Evolutionary conservation across 2,113 vertebrate species (phyloP), one percentile per base, ranked within the genome.

Genomic region (Lipophrys pholis): DNA sequence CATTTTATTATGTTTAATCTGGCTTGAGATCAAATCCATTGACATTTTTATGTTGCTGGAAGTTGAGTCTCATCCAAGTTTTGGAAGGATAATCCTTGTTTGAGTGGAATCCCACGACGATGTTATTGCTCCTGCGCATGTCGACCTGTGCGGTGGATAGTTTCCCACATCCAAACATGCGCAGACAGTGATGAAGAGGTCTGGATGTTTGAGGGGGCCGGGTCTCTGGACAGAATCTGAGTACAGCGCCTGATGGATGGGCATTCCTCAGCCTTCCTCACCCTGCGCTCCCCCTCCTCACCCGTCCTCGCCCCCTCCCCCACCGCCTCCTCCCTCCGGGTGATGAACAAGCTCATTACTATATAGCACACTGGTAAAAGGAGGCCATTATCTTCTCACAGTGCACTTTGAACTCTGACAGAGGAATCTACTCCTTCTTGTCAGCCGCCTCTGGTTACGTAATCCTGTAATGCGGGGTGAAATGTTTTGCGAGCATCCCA

Each of bases 261-360:
- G 58, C 79, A 81, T 86, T 90, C 86, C 83, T 88, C 78, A 74
- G 50, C 69, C 61, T 39, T 11, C 78, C 61, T 17, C 63, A 50
- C 56, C 56, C 55, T 17, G 30, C 17, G 8, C 9, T 11, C 55
- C 21, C 61, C 21, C 21, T 30, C 42, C 14, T 11, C 45, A 14
- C 58, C 41, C 17, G 5, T 30, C 58, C 65, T 15, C 15, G 50
- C 14, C 36, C 15, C 8, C 52, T 35, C 57, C 16, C 55, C 11
- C 30, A 14, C 8, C 52, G 30, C 57, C 71, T 59, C 70, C 59
- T 69, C 81, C 68, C 16, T 3, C 36, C 45, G 54, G 70, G 81
- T 91, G 85, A 90, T 83, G 83, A 83, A 86, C 80, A 87, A 84
- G 87, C 89, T 88, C 85, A 84, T 89, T 86, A 83, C 82, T 68